These are phyloP conservation scores for Lasioglossum calceatum DNA, from an alignment of 2,888 invertebrate species.

Conservation along the genomic window DNA sequence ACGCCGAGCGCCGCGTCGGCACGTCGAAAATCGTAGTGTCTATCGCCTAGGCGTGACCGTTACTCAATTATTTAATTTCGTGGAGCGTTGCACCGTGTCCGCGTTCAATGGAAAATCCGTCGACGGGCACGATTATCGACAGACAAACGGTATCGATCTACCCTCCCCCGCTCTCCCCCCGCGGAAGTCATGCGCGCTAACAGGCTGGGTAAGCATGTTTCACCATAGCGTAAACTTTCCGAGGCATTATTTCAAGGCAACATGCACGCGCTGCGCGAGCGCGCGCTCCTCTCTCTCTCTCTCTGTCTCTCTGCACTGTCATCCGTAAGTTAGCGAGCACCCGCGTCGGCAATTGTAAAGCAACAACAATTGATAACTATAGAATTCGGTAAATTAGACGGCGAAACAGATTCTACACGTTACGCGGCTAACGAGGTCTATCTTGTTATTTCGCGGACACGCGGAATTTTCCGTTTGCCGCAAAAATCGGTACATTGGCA, in stretches of 20 bases:
- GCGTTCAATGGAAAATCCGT: slow-evolving; percentile 53
- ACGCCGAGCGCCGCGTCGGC: slow-evolving; percentile 5
- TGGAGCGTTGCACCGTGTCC: slow-evolving; percentile 20
- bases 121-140: slow-evolving; percentile 64
- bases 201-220: slow-evolving; percentile 64
- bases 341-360: not conserved
- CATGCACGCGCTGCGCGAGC: not conserved
- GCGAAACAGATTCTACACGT: not conserved
- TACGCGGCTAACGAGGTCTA: not conserved
- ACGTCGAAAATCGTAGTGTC: not conserved
- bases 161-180: slow-evolving; percentile 15
- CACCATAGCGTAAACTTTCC: slow-evolving; percentile 70
- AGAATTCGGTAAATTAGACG: not conserved
- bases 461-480: not conserved
- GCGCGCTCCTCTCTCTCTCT: not conserved
- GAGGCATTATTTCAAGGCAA: slow-evolving; percentile 51
- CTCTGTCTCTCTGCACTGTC: not conserved
- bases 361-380: not conserved
- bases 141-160: slow-evolving; percentile 74
- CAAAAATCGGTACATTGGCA: not conserved
- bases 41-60: slow-evolving; percentile 31
- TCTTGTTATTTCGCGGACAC: not conserved
- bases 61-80: slow-evolving; percentile 55
- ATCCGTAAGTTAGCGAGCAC: not conserved
- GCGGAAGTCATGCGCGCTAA: slow-evolving; percentile 64